Evolutionary conservation across 1,140 invertebrate species (phyloP), one percentile per base, ranked within the genome.

Genomic region (Drosophila parabipectinata): DNA sequence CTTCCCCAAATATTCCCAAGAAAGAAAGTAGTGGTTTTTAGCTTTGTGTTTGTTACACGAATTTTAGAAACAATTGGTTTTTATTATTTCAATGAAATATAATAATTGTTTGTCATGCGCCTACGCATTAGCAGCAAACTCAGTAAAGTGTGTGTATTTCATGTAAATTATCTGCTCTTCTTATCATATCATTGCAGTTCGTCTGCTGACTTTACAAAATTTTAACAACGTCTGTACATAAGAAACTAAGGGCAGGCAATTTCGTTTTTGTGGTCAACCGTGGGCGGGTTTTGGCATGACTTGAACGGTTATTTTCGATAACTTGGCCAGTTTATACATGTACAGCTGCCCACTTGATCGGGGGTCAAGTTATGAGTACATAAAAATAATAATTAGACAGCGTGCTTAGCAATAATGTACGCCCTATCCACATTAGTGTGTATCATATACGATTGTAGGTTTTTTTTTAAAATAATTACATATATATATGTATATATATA

Each of bases 11-110:
- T 6, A 28, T 28, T 28, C 26, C 26, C 26, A 28, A 37, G 34
- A 32, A 9, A 32, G 9, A 9, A 32, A 32, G 8, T 1, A 30
- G 37, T 18, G 55, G 71, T 79, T 50, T 44, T 47, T 88, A 83
- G 83, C 61, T 83, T 87, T 79, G 84, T 88, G 84, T 79, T 77
- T 78, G 80, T 74, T 90, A 88, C 82, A 88, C 84, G 88, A 88
- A 79, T 84, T 90, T 90, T 79, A 88, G 88, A 90, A 90, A 90
- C 79, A 90, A 84, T 90, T 88, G 79, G 66, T 83, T 76, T 77
- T 83, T 83, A 84, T 78, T 90, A 80, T 90, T 90, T 90, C 88
- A 88, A 64, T 90, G 89, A 90, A 90, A 90, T 90, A 88, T 88
- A 90, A 90, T 90, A 90, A 79, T 88, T 66, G 67, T 87, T 87